Evolutionary conservation across 2,888 invertebrate genomes (phyloP), one percentile per base, ranked within the genome.

Genomic region (Machimus atricapillus): DNA sequence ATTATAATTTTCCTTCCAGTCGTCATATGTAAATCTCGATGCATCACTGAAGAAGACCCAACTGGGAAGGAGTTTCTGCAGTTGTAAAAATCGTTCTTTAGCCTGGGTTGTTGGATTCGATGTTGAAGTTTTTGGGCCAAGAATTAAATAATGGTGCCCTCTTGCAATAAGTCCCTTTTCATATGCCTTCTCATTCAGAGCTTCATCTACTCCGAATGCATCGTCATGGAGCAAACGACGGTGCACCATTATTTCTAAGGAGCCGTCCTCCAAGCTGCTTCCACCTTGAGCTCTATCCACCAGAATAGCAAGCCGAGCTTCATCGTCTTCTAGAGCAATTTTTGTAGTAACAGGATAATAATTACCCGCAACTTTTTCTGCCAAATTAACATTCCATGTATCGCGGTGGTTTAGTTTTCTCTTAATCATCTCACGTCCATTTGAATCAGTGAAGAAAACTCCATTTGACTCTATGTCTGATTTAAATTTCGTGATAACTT

Each of bases 341-440:
- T 96, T 95, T 9, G 97, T 96, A 0, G 97, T 97, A 0, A 99
- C 94, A 0, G 99, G 99, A 91, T 98, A 99, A 91, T 99, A 99
- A 92, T 99, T 99, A 0, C 96, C 97, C 0, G 98, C 93, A 0
- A 97, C 92, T 0, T 95, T 94, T 91, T 98, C 98, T 0, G 93
- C 91, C 58, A 97, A 90, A 0, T 94, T 93, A 0, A 96, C 89
- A 9, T 94, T 93, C 95, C 96, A 99, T 0, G 97, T 96, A 0
- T 96, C 96, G 14, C 98, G 93, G 88, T 94, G 93, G 90, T 97
- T 93, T 40, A 95, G 91, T 16, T 93, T 93, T 9, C 98, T 93
- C 90, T 95, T 94, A 40, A 98, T 90, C 91, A 96, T 94, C 91
- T 98, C 97, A 23, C 99, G 93, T 0, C 98, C 99, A 91, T 99